Base-by-base conservation (phyloP, 1,140 invertebrate species). In the Araneus ventricosus region DNA sequence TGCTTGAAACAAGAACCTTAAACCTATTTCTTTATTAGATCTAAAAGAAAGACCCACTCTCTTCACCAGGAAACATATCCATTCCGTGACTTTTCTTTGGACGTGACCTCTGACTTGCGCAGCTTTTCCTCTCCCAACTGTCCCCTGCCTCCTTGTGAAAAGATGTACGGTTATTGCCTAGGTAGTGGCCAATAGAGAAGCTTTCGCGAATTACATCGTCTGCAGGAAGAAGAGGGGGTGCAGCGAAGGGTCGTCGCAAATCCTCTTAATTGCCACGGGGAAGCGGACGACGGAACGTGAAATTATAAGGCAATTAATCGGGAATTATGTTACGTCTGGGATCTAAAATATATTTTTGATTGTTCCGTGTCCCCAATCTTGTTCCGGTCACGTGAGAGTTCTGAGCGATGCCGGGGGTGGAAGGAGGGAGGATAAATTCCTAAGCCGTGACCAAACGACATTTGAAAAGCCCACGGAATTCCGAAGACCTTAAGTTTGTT, bases 271-370 rank as follows among this genome's bases (percentile, higher is more conserved):
- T 91, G 89, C 89, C 59, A 84, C 2, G 39, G 89, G 45, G 37
- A 34, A 41, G 30, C 8, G 41, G 84, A 30, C 59, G 70, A 88
- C 20, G 61, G 87, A 57, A 45, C 37, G 67, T 27, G 88, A 90
- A 90, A 70, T 79, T 90, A 90, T 90, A 90, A 79, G 88, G 88
- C 88, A 90, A 90, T 90, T 90, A 90, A 90, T 90, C 67, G 88
- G 88, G 88, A 90, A 90, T 90, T 90, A 90, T 90, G 88, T 80
- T 90, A 41, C 67, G 67, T 75, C 52, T 90, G 88, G 88, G 88
- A 90, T 24, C 67, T 90, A 59, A 90, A 90, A 90, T 90, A 90
- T 57, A 90, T 90, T 90, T 90, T 90, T 90, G 88, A 90, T 90
- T 79, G 67, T 80, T 90, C 17, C 39, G 45, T 57, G 88, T 79